Evolutionary conservation across 2,888 invertebrate genomes (phyloP).

Genomic region (Macaria liturata): DNA sequence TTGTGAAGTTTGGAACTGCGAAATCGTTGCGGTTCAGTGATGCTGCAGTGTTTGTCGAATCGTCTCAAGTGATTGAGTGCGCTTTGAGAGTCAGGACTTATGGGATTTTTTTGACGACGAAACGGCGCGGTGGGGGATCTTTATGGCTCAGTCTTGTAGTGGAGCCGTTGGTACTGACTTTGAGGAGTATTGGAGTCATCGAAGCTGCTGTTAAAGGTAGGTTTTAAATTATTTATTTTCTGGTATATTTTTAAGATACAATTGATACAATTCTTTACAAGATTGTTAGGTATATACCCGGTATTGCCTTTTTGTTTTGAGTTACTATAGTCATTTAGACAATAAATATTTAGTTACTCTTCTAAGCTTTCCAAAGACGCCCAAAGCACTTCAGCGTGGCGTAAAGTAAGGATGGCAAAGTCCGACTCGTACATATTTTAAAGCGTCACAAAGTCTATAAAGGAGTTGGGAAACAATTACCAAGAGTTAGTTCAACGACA

Average conservation of each 20-base stretch:
- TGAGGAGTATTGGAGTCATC: conserved; percentile 64
- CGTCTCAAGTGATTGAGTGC: conserved; percentile 50
- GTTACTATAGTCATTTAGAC: too few species aligned
- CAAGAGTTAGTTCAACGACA: conserved; percentile 16
- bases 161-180: conserved; percentile 64
- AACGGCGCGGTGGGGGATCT: conserved; percentile 38
- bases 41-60: conserved; percentile 63
- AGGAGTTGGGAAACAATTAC: conserved; percentile 28
- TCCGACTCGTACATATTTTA: conserved; percentile 13
- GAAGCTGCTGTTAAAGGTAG: conserved; percentile 74
- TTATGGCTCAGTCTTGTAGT: conserved; percentile 57
- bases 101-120: conserved; percentile 69
- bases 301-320: too few species aligned
- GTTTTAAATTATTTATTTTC: conserved; percentile 24
- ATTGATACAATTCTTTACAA: too few species aligned
- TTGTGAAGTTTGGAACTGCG: conserved; percentile 56
- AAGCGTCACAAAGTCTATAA: conserved; percentile 20
- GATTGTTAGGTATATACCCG: too few species aligned
- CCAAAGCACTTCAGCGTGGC: too few species aligned
- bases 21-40: conserved; percentile 63
- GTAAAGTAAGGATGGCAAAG: conserved; percentile 5
- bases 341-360: too few species aligned
- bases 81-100: conserved; percentile 61
- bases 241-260: neutral
- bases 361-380: too few species aligned